Conservation (phyloP, 2,888 invertebrate species). For the Pyrochroa serraticornis region DNA sequence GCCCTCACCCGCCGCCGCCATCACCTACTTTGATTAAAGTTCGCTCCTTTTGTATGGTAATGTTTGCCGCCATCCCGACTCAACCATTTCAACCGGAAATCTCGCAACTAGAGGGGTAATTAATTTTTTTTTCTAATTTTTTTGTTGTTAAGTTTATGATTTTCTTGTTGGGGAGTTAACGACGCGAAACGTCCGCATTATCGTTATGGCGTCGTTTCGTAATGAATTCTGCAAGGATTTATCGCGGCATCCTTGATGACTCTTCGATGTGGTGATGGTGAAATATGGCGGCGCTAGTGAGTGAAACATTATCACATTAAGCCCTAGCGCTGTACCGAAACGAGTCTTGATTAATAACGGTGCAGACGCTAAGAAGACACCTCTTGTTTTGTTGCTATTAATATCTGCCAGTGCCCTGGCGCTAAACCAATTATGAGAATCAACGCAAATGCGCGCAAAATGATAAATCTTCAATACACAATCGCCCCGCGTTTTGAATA, state of each 20-base stretch:
- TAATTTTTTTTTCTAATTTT: conserved; percentile 12
- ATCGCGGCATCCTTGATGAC: conserved; percentile 1
- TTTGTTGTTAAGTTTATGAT: not conserved
- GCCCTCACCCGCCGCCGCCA: not conserved
- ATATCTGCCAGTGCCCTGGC: conserved; percentile 48
- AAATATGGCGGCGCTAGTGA: conserved; percentile 27
- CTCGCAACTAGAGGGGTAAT: conserved; percentile 8
- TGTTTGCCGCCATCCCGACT: conserved; percentile 13
- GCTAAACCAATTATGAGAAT: conserved; percentile 52
- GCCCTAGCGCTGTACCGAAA: conserved; percentile 19
- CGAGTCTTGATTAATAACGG: conserved; percentile 41
- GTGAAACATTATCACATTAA: conserved; percentile 37
- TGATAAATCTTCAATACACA: conserved; percentile 51
- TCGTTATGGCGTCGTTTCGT: conserved; percentile 39
- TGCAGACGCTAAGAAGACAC: conserved; percentile 45
- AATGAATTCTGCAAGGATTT: conserved; percentile 1
- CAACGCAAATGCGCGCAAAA: conserved; percentile 48
- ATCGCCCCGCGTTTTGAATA: conserved; percentile 45
- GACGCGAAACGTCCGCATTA: conserved; percentile 47
- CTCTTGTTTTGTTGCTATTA: conserved; percentile 49
- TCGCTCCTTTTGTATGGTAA: conserved; percentile 13
- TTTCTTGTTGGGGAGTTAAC: not conserved
- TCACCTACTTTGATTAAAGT: conserved; percentile 23
- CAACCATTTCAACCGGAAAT: conserved; percentile 20
- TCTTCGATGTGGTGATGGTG: conserved; percentile 6